Conservation (phyloP, 2,888 invertebrate species). For the Chloromyia formosa region DNA sequence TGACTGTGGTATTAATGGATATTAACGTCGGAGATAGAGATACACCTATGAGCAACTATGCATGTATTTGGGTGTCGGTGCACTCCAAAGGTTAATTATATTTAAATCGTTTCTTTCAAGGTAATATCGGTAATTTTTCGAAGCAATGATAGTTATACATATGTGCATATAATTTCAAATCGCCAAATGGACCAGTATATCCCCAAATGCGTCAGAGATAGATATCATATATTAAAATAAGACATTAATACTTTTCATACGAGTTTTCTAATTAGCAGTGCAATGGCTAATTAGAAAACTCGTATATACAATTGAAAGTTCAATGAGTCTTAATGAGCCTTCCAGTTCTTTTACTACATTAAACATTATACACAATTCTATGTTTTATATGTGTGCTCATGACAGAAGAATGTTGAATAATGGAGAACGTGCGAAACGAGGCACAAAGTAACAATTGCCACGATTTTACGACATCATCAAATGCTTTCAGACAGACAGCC, state of each 20-base stretch:
- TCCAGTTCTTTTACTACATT: constrained; percentile 28
- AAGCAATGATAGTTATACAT: no score
- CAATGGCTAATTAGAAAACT: constrained; percentile 25
- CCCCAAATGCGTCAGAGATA: no score
- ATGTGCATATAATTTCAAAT: no score
- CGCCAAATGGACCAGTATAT: no score
- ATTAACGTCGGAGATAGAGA: no score
- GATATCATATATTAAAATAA: constrained; percentile 1
- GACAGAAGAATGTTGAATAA: neutral
- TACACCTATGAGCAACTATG: no score
- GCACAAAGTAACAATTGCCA: neutral
- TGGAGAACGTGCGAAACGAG: neutral
- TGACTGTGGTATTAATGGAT: no score
- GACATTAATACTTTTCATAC: neutral
- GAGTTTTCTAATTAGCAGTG: neutral
- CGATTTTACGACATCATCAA: constrained; percentile 32
- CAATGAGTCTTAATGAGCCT: constrained; percentile 39
- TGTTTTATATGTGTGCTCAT: neutral
- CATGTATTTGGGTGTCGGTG: no score
- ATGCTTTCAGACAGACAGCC: constrained; percentile 16
- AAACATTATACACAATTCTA: no score
- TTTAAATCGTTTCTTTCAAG: no score
- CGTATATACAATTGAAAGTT: constrained; percentile 33
- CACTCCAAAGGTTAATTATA: no score
- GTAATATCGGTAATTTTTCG: no score